A percentile compares a stretch with the other conserved stretches of the same genome.
Conservation (phyloP, 2,797 vertebrate species). For the Anableps anableps region DNA sequence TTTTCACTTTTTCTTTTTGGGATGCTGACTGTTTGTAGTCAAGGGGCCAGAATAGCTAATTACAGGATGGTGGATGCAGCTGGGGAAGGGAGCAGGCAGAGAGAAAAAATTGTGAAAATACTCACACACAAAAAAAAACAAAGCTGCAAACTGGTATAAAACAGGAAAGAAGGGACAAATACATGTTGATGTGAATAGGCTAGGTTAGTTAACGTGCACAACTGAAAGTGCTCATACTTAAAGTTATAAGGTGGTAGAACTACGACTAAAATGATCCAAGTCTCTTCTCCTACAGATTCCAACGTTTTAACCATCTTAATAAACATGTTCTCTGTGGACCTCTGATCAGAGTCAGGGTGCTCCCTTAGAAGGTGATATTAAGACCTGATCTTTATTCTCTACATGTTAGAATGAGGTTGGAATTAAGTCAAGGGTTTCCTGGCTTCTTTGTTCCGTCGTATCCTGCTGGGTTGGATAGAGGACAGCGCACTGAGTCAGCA, state of each 20-base stretch:
- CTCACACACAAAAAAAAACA: background rate
- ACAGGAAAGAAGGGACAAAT: background rate
- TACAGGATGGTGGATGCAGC: too few relatives aligned
- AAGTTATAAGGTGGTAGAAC: background rate
- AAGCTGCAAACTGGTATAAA: background rate
- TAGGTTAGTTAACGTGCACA: background rate
- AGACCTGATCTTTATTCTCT: conserved; percentile 4
- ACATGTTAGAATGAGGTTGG: conserved; percentile 18
- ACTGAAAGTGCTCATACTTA: background rate
- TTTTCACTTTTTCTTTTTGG: too few relatives aligned
- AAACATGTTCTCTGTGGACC: conserved; percentile 9
- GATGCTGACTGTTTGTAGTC: too few relatives aligned
- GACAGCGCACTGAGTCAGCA: conserved; percentile 77
- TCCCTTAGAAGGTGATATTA: conserved; percentile 7
- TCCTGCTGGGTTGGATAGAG: conserved; percentile 51
- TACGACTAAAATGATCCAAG: background rate
- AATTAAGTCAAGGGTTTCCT: conserved; percentile 36
- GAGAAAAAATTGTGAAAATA: background rate
- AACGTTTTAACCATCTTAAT: conserved; percentile 1
- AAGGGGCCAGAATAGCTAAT: too few relatives aligned
- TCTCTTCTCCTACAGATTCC: conserved; percentile 2
- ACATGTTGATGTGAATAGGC: background rate
- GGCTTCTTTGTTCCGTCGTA: conserved; percentile 40
- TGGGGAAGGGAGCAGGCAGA: too few relatives aligned
- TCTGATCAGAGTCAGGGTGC: conserved; percentile 19